Percentiles rank a stretch among this genome's conserved stretches.
Conservation (phyloP, 2,797 vertebrate species). For the Hafferia zeledoni region DNA sequence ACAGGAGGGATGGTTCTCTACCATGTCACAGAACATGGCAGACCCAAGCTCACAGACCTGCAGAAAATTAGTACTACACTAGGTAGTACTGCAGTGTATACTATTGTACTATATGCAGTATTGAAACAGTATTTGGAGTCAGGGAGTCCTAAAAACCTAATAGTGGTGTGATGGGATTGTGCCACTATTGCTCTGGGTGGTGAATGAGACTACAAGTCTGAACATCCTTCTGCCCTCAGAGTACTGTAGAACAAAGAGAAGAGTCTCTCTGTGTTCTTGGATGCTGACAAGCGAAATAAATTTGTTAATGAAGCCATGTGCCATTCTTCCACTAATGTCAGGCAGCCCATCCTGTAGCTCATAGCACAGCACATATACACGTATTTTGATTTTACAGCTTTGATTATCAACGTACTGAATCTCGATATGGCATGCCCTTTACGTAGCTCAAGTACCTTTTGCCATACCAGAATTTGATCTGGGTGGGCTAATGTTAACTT, state of each 20-base stretch:
- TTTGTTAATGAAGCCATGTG: not conserved
- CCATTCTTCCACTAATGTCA: not conserved
- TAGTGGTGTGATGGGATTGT: not conserved
- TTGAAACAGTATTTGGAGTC: not conserved
- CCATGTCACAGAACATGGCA: not conserved
- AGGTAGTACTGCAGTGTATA: not conserved
- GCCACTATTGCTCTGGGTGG: not conserved
- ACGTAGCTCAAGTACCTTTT: not conserved
- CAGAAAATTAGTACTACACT: not conserved
- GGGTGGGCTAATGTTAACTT: not conserved
- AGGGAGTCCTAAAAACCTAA: not conserved
- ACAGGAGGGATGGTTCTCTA: not conserved
- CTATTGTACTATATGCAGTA: not conserved
- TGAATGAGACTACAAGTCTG: not conserved
- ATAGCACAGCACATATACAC: rapidly evolving
- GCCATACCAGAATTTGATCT: not conserved
- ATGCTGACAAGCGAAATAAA: not conserved
- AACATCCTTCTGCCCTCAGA: not conserved
- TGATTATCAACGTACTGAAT: not conserved
- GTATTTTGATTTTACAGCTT: not conserved
- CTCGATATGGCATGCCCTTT: rapidly evolving
- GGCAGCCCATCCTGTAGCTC: not conserved
- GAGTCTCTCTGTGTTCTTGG: not conserved
- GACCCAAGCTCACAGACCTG: not conserved
- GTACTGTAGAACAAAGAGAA: not conserved